Evolutionary conservation across 2,888 invertebrate genomes (phyloP).

Genomic region (Drosophila koepferae): DNA sequence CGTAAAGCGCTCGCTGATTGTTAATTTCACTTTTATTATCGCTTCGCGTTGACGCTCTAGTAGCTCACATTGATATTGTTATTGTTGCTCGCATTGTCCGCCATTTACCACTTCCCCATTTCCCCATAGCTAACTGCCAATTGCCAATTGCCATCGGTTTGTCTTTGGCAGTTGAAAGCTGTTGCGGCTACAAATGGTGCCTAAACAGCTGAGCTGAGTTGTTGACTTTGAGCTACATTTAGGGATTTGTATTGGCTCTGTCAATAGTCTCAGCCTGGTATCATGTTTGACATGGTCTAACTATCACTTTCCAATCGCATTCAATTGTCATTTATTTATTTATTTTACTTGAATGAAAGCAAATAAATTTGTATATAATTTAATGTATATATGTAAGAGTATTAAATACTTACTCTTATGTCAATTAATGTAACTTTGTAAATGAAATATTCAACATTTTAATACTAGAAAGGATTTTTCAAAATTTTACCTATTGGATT

Average conservation of each 20-base stretch:
- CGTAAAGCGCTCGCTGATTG: conserved; percentile 82
- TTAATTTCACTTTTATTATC: conserved; percentile 81
- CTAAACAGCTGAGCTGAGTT: conserved; percentile 31
- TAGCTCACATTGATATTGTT: conserved; percentile 23
- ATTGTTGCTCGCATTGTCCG: conserved; percentile 30
- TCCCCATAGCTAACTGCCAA: conserved; percentile 26
- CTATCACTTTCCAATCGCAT: conserved; percentile 19
- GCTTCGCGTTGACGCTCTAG: conserved; percentile 38
- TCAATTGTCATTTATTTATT: conserved; percentile 12
- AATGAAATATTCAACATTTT: not conserved
- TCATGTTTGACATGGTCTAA: not conserved
- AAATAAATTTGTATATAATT: not conserved
- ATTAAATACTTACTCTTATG: not conserved
- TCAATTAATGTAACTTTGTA: not conserved
- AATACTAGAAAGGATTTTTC: too few species aligned
- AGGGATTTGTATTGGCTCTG: conserved; percentile 15
- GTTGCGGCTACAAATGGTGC: conserved; percentile 49
- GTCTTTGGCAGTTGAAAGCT: conserved; percentile 42
- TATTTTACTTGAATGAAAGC: not conserved
- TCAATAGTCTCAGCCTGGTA: not conserved
- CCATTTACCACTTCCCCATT: conserved; percentile 35
- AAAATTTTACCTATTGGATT: too few species aligned
- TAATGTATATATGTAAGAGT: not conserved
- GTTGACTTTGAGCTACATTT: conserved; percentile 37
- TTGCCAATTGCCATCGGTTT: conserved; percentile 42